A percentile compares a stretch with the other conserved stretches of the same genome.
phyloP scores from a whole-genome alignment of 2,888 invertebrate species.

The Sisyra nigra region DNA sequence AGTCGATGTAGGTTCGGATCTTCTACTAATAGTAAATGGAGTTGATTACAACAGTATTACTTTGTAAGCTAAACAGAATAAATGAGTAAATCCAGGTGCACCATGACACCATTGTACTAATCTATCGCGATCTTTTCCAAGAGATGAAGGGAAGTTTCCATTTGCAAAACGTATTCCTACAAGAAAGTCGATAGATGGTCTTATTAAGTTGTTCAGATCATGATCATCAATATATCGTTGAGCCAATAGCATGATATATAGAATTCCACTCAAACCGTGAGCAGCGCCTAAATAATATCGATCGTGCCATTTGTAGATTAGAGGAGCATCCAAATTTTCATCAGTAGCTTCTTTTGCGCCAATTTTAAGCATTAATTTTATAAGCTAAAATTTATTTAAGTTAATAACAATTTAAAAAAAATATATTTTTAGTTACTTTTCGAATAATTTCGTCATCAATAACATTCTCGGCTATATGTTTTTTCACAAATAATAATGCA shows the following conservation, averaged over 20 bases:
- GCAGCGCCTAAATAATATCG: slow-evolving; percentile 79
- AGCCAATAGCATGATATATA: slow-evolving; percentile 68
- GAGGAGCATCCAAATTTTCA: slow-evolving; percentile 39
- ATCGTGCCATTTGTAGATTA: slow-evolving; percentile 79
- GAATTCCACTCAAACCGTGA: slow-evolving; percentile 75
- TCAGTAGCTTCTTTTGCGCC: slow-evolving; percentile 42
- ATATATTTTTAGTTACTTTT: background rate
- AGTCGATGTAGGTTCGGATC: no score
- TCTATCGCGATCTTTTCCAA: slow-evolving; percentile 50
- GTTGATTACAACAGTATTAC: no score
- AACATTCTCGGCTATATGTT: slow-evolving; percentile 39
- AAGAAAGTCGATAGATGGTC: slow-evolving; percentile 49
- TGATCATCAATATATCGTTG: slow-evolving; percentile 33
- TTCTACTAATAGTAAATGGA: no score
- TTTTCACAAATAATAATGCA: slow-evolving; percentile 57
- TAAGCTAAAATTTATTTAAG: slow-evolving; percentile 34
- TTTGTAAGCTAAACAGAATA: slow-evolving; percentile 50
- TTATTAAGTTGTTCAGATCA: slow-evolving; percentile 39
- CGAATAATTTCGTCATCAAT: slow-evolving; percentile 30
- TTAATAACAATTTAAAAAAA: background rate
- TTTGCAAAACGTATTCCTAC: slow-evolving; percentile 36
- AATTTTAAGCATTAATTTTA: slow-evolving; percentile 39
- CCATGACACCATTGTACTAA: slow-evolving; percentile 91
- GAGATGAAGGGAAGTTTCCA: slow-evolving; percentile 65
- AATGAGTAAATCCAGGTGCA: slow-evolving; percentile 69